phyloP scores from a whole-genome alignment of 1,140 invertebrate species.

The Psilanteris sp. region DNA sequence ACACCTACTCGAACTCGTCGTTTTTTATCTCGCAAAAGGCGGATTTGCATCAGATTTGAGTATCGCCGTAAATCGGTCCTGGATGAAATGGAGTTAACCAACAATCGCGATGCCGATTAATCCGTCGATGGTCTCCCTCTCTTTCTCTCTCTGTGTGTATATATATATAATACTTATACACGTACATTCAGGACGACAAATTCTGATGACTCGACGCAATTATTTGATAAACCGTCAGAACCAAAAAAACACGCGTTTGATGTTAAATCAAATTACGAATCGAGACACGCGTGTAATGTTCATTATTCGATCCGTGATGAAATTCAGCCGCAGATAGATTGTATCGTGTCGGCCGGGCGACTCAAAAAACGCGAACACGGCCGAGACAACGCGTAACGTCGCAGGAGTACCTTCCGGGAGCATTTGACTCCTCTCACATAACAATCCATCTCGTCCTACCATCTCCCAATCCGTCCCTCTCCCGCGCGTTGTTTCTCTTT shows the following conservation, averaged over 20 bases:
- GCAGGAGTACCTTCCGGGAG: conserved; percentile 44
- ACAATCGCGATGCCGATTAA: too few relatives aligned
- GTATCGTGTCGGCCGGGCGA: conserved; percentile 22
- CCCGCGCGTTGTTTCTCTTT: background rate
- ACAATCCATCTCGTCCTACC: conserved; percentile 5
- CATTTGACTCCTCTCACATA: conserved; percentile 25
- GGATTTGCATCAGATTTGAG: too few relatives aligned
- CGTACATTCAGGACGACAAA: too few relatives aligned
- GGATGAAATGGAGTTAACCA: too few relatives aligned
- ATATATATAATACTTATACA: too few relatives aligned
- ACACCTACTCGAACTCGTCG: too few relatives aligned
- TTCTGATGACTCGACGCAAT: too few relatives aligned
- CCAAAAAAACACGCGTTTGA: background rate
- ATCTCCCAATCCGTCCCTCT: background rate
- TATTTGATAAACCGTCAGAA: too few relatives aligned
- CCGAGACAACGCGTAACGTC: conserved; percentile 21
- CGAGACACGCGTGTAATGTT: conserved; percentile 16
- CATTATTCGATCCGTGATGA: conserved; percentile 17
- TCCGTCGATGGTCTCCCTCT: too few relatives aligned
- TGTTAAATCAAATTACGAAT: conserved; percentile 15
- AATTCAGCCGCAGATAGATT: conserved; percentile 17
- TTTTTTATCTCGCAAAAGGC: too few relatives aligned
- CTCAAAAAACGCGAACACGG: conserved; percentile 35
- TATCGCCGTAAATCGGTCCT: too few relatives aligned
- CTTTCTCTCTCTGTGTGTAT: too few relatives aligned